Percentiles rank a stretch among this genome's conserved stretches.
Evolutionary conservation across 2,888 invertebrate species (phyloP).

Genomic region (Sarcophaga carnaria): DNA sequence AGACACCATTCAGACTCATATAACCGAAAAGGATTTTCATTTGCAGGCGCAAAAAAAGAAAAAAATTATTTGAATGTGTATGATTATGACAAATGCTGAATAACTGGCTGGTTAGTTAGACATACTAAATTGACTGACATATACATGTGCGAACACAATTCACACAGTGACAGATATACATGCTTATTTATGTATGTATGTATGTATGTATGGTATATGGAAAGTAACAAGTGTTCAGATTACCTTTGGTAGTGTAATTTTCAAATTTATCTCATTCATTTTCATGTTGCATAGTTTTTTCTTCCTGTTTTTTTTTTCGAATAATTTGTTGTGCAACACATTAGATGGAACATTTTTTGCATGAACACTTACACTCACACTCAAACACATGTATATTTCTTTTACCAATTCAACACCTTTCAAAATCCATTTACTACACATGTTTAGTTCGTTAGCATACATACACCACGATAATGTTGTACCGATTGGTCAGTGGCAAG

Average conservation of each 20-base stretch:
- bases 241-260: conserved; percentile 29
- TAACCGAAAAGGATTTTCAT: conserved; percentile 24
- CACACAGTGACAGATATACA: not conserved
- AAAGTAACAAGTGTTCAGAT: conserved; percentile 55
- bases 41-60: not conserved
- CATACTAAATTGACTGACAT: conserved; percentile 22
- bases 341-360: conserved; percentile 25
- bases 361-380: not conserved
- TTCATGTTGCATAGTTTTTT: conserved; percentile 8
- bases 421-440: conserved; percentile 21
- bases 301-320: not conserved
- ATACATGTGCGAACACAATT: no score
- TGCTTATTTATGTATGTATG: not conserved
- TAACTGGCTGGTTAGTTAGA: conserved; percentile 5
- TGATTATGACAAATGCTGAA: conserved; percentile 40
- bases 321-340: conserved; percentile 1
- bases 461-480: not conserved
- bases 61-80: conserved; percentile 21
- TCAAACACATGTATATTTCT: not conserved
- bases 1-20: not conserved
- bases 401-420: conserved; percentile 60
- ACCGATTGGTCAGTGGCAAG: not conserved
- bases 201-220: not conserved
- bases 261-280: no score
- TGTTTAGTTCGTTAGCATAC: not conserved